Evolutionary conservation across 2,797 vertebrate species (phyloP).

Genomic region (Anolis apletophallus): DNA sequence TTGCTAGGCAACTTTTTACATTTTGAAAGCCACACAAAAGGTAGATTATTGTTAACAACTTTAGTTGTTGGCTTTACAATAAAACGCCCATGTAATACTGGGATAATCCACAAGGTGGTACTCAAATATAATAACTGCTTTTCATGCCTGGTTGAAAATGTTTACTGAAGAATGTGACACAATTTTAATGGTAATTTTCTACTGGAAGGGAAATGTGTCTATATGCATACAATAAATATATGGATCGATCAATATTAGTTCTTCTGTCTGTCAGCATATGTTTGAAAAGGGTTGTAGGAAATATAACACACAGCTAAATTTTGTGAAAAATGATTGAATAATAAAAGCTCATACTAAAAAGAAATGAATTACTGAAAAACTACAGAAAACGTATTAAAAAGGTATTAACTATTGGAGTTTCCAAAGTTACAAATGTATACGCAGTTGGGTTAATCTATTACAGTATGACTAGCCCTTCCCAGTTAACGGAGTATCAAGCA

Average conservation of each 20-base stretch:
- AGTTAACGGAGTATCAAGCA: background rate
- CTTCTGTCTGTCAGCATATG: conserved; percentile 23
- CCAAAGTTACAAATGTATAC: background rate
- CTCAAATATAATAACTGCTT: conserved; percentile 81
- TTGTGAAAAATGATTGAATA: conserved; percentile 8
- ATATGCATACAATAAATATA: conserved; percentile 1
- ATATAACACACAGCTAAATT: background rate
- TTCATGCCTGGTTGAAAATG: conserved; percentile 56
- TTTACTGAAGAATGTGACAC: conserved; percentile 61
- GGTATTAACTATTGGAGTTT: background rate
- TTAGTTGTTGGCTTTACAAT: conserved; percentile 37
- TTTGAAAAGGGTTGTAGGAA: background rate
- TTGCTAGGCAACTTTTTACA: conserved; percentile 4
- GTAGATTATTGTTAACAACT: conserved; percentile 45
- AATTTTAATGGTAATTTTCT: conserved; percentile 53
- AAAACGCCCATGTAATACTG: conserved; percentile 73
- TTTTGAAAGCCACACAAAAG: conserved; percentile 42
- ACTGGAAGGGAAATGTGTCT: conserved; percentile 52
- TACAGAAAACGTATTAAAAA: too few species aligned
- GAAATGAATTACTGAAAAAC: background rate
- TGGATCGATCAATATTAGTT: conserved; percentile 19
- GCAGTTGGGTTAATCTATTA: too few species aligned
- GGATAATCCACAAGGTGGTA: conserved; percentile 80
- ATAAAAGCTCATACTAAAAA: background rate
- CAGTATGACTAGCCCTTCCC: background rate